Evolutionary conservation across 2,888 invertebrate species (phyloP), one percentile per base, ranked within the genome.

Genomic region (Aquatica leii): DNA sequence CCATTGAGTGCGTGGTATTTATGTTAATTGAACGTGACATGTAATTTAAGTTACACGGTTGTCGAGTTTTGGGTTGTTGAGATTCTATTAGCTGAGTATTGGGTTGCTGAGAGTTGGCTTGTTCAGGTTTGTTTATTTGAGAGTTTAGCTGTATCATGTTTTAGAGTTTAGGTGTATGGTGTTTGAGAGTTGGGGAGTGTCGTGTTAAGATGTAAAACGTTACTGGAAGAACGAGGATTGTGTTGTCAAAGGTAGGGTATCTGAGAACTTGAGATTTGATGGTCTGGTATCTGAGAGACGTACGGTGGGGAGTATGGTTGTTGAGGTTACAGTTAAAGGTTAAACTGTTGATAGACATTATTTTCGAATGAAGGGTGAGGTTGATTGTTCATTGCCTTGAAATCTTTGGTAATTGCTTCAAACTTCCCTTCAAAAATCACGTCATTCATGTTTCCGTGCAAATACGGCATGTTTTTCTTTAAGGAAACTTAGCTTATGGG

Each of bases 391-490:
- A 37, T 43, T 43, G 14, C 43, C 2, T 43, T 43, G 15, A 14
- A 43, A 18, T 43, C 9, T 43, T 18, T 43, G 43, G 15, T 43
- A 15, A 43, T 6, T 14, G 43, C 5, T 43, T 43, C 43, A 14
- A 43, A 4, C 14, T 43, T 14, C 15, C 18, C 40, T 40, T 43
- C 43, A 43, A 43, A 43, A 17, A 43, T 17, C 15, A 43, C 43
- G 18, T 15, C 15, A 43, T 43, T 18, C 2, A 43, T 43, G 18
- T 43, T 43, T 43, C 14, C 18, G 43, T 8, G 18, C 11, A 9
- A 43, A 43, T 43, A 17, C 9, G 2, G 18, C 14, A 3, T 43
- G 15, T 8, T 43, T 6, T 18, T 5, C 17, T 17, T 18, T 43
- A 18, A 43, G 15, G 12, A 4, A 18, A 14, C 43, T 2, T 17